phyloP scores from a whole-genome alignment of 2,888 invertebrate genomes.

The Arctia plantaginis region DNA sequence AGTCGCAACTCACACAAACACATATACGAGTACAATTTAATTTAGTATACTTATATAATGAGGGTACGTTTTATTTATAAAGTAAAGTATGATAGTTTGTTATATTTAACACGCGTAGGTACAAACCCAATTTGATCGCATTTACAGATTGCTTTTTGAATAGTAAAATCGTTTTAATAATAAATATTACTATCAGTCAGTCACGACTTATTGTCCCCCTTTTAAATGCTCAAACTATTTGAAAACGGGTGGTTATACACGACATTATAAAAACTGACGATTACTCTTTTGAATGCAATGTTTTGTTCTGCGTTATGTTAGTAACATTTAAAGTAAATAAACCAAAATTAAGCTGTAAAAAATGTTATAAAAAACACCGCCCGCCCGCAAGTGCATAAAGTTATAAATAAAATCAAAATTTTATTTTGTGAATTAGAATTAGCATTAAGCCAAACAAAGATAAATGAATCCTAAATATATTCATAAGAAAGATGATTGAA shows the following conservation, averaged over 20 bases:
- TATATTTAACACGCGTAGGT: background rate
- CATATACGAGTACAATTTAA: background rate
- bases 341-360: background rate
- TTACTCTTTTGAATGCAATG: background rate
- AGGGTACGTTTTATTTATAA: background rate
- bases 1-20: constrained; percentile 13
- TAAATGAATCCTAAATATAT: background rate
- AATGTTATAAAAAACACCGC: too few species aligned
- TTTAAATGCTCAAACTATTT: background rate
- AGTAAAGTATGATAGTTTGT: background rate
- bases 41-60: background rate
- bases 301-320: background rate
- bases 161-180: too few species aligned
- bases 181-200: background rate
- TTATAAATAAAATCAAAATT: too few species aligned
- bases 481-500: too few species aligned
- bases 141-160: too few species aligned
- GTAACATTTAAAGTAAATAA: too few species aligned
- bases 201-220: background rate
- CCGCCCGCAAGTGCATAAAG: too few species aligned
- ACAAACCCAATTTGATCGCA: too few species aligned
- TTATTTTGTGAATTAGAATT: too few species aligned
- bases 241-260: background rate
- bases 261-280: background rate
- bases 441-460: background rate